Conservation (phyloP, 2,113 vertebrate genomes). For the Channa argus region DNA sequence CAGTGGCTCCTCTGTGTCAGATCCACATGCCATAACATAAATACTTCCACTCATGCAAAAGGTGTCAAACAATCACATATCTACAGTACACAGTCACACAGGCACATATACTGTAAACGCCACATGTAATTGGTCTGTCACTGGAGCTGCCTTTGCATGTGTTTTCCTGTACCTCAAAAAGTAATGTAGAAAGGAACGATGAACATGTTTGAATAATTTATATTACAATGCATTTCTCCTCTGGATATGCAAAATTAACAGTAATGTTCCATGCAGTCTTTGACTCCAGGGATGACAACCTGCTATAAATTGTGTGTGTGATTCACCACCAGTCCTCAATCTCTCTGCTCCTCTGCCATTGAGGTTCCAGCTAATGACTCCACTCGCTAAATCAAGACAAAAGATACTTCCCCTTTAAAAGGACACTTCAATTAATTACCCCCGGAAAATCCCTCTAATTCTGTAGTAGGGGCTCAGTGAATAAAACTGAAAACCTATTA, state of each 20-base stretch:
- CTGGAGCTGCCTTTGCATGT: background rate
- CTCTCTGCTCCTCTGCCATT: slow-evolving; percentile 28
- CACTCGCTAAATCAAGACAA: slow-evolving; percentile 75
- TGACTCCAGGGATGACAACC: slow-evolving; percentile 8
- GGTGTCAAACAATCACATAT: background rate
- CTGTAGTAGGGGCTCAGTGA: slow-evolving; percentile 70
- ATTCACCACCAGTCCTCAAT: slow-evolving; percentile 53
- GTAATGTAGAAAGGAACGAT: background rate
- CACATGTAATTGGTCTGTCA: background rate
- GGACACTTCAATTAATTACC: slow-evolving; percentile 81
- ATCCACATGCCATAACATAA: background rate
- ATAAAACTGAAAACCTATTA: slow-evolving; percentile 83
- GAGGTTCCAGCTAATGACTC: slow-evolving; percentile 70
- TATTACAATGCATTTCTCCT: background rate
- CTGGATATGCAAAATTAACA: slow-evolving; percentile 26
- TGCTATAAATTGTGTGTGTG: slow-evolving; percentile 19
- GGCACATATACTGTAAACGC: background rate
- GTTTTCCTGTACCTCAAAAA: background rate
- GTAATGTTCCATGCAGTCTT: slow-evolving; percentile 18
- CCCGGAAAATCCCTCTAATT: slow-evolving; percentile 74
- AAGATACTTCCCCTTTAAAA: slow-evolving; percentile 71
- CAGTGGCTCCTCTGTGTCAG: background rate
- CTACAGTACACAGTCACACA: background rate
- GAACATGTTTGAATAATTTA: background rate
- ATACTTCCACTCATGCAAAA: background rate